A percentile compares a stretch with the other conserved stretches of the same genome.
Evolutionary conservation across 2,888 invertebrate species (phyloP).

Genomic region (Hipparchia sbordonii): DNA sequence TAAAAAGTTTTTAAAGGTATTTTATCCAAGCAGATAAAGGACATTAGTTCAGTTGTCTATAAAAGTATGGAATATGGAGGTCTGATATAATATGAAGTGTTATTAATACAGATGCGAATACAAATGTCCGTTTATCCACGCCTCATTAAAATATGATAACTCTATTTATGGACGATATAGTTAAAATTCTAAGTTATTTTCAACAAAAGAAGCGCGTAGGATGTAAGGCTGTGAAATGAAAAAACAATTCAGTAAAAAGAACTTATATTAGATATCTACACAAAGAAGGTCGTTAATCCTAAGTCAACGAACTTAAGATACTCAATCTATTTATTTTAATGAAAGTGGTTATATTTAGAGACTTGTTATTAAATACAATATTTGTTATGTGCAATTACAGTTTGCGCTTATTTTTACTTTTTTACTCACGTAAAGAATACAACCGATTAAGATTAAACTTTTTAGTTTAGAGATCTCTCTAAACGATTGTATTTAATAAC

Average conservation of each 20-base stretch:
- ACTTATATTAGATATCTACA: not conserved
- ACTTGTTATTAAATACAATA: too few species aligned
- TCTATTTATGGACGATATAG: constrained; percentile 15
- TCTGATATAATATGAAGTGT: constrained; percentile 51
- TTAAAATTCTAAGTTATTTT: not conserved
- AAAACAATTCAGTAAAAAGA: not conserved
- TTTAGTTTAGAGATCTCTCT: not conserved
- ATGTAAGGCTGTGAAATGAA: not conserved
- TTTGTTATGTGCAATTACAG: too few species aligned
- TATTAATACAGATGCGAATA: constrained; percentile 54
- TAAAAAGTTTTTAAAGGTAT: too few species aligned
- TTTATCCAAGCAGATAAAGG: too few species aligned
- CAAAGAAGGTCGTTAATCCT: not conserved
- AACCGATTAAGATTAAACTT: too few species aligned
- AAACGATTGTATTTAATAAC: too few species aligned
- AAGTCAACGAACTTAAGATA: not conserved
- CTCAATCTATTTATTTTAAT: too few species aligned
- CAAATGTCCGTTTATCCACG: constrained; percentile 57
- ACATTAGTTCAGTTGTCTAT: too few species aligned
- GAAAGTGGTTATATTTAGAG: too few species aligned
- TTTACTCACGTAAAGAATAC: too few species aligned
- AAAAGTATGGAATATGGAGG: too few species aligned
- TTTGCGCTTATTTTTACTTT: too few species aligned
- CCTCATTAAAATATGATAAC: constrained; percentile 34
- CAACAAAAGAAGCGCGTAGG: not conserved